Percentiles rank a stretch among this genome's conserved stretches.
phyloP scores from a whole-genome alignment of 2,113 vertebrate species.

The Gobiocypris rarus region DNA sequence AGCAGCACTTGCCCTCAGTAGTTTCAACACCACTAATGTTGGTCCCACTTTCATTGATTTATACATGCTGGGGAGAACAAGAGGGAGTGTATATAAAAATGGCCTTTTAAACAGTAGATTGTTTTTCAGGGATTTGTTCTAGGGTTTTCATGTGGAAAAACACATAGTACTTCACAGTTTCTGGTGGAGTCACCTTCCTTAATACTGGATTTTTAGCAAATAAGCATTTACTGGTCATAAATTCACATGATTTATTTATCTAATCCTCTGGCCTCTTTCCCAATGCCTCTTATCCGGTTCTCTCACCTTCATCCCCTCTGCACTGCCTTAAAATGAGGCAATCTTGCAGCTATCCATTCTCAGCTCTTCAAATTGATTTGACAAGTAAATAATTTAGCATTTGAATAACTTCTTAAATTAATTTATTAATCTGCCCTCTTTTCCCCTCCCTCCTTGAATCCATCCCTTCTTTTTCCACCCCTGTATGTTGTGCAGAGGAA shows the following conservation, averaged over 20 bases:
- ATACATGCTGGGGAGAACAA: constrained; percentile 1
- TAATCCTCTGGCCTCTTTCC: background rate
- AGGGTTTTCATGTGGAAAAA: background rate
- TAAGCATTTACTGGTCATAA: constrained; percentile 1
- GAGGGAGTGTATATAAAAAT: background rate
- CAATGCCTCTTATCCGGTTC: background rate
- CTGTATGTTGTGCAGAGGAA: constrained; percentile 42
- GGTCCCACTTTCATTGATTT: constrained; percentile 12
- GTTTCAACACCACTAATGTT: constrained; percentile 22
- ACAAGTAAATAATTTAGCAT: constrained; percentile 57
- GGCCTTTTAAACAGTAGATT: background rate
- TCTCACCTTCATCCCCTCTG: constrained; percentile 2
- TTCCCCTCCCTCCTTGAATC: background rate
- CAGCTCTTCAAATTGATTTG: constrained; percentile 47
- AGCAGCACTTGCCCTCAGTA: constrained; percentile 8
- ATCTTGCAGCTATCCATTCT: constrained; percentile 20
- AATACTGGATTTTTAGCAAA: background rate
- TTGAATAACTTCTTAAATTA: constrained; percentile 51
- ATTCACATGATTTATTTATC: constrained; percentile 12
- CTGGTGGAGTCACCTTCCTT: background rate
- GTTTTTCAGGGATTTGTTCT: background rate
- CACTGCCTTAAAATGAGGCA: constrained; percentile 19
- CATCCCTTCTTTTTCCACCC: constrained; percentile 24
- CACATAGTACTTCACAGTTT: background rate
- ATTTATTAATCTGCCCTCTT: constrained; percentile 28